A percentile compares a stretch with the other conserved stretches of the same genome.
phyloP scores from a whole-genome alignment of 2,888 invertebrate species.

The Zaprionus obscuricornis region DNA sequence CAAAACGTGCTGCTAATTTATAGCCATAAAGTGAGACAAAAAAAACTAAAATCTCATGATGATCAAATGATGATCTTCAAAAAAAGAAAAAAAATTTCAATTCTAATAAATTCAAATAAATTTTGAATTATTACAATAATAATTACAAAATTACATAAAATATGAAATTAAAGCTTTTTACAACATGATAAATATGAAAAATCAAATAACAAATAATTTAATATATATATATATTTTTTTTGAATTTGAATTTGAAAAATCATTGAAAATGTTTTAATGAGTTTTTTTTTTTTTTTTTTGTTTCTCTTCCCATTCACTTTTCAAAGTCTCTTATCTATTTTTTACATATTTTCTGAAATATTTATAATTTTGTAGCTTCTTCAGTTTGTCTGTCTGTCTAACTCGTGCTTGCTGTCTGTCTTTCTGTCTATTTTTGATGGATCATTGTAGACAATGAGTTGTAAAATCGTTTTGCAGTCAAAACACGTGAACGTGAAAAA shows the following conservation, averaged over 20 bases:
- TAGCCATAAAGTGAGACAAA: constrained; percentile 36
- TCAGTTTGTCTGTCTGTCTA: neutral
- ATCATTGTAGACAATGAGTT: constrained; percentile 72
- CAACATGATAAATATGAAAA: constrained; percentile 13
- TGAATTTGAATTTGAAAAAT: constrained; percentile 31
- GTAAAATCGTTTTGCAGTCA: constrained; percentile 60
- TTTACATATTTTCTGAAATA: constrained; percentile 12
- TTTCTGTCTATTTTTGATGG: constrained; percentile 50
- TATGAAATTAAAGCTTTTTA: constrained; percentile 38
- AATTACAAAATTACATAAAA: constrained; percentile 9
- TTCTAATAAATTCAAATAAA: no score
- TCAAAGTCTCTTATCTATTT: constrained; percentile 14
- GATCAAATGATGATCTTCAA: constrained; percentile 10
- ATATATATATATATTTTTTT: neutral
- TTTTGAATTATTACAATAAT: no score
- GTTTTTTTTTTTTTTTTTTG: constrained; percentile 18
- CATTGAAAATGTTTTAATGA: constrained; percentile 56
- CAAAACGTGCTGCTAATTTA: constrained; percentile 69
- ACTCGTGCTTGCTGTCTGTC: neutral
- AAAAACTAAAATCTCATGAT: constrained; percentile 20
- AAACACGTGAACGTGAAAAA: constrained; percentile 23
- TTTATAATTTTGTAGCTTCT: constrained; percentile 21
- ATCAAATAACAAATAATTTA: constrained; percentile 20
- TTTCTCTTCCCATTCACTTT: constrained; percentile 61
- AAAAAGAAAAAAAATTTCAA: neutral